phyloP scores from a whole-genome alignment of 2,113 vertebrate species.

The Ascaphus truei region DNA sequence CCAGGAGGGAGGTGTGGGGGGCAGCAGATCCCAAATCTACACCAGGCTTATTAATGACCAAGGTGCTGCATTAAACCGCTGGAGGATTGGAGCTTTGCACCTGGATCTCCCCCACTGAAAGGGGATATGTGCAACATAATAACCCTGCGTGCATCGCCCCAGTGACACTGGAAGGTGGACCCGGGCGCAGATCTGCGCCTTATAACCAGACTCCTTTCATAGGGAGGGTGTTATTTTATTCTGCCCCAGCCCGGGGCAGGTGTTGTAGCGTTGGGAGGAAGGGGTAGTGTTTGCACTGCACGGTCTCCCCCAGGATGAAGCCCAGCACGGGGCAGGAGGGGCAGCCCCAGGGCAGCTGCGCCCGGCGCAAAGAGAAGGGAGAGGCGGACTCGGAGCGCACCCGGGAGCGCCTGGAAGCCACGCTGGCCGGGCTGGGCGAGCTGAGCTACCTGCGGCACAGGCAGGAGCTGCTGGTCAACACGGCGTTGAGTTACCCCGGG shows the following conservation, averaged over 20 bases:
- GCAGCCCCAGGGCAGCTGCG: slow-evolving; percentile 54
- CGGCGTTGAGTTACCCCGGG: slow-evolving; percentile 48
- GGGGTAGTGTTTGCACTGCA: not conserved
- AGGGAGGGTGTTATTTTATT: no score
- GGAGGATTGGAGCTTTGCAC: no score
- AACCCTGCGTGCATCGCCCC: no score
- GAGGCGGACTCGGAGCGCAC: slow-evolving; percentile 71
- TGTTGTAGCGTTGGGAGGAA: no score
- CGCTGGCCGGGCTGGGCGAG: slow-evolving; percentile 78
- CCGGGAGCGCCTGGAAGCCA: slow-evolving; percentile 79
- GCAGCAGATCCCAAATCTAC: not conserved
- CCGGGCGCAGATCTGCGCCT: no score
- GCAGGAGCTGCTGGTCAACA: slow-evolving; percentile 75
- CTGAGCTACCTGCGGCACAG: slow-evolving; percentile 76
- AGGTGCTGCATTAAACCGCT: no score
- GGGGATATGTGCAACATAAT: no score
- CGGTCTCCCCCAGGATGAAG: slow-evolving; percentile 40
- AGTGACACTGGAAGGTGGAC: no score
- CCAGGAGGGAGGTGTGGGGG: not conserved
- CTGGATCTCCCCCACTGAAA: no score
- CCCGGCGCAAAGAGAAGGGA: slow-evolving; percentile 61
- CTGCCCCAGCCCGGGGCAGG: not conserved
- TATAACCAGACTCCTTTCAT: no score
- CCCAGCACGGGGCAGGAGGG: slow-evolving; percentile 37
- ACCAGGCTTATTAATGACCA: no score